phyloP scores from a whole-genome alignment of 1,140 invertebrate genomes.

The Caerostris darwini region DNA sequence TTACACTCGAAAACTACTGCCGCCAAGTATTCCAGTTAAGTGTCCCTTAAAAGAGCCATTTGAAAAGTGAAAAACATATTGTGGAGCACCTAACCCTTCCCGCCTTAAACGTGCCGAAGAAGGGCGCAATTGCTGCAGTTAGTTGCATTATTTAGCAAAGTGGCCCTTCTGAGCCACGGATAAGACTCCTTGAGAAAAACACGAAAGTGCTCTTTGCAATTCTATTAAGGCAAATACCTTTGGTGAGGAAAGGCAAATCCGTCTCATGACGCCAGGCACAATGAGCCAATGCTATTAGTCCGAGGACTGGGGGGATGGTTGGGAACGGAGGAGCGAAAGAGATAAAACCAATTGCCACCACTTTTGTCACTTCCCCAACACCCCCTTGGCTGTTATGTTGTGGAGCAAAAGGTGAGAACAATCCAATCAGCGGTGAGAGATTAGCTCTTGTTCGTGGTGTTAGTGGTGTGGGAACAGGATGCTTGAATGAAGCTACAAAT shows the following conservation, averaged over 20 bases:
- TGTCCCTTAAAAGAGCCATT: not conserved
- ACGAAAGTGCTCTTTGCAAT: constrained; percentile 8
- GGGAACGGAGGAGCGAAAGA: not conserved
- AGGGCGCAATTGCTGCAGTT: constrained; percentile 6
- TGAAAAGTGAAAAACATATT: not conserved
- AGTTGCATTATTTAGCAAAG: constrained; percentile 36
- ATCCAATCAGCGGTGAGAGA: constrained; percentile 65
- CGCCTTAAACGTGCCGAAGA: not conserved
- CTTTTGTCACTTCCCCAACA: not conserved
- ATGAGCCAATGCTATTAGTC: constrained; percentile 50
- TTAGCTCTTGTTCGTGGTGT: constrained; percentile 17
- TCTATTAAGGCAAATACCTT: constrained; percentile 64
- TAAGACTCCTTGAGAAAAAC: constrained; percentile 21
- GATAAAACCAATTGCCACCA: constrained; percentile 47
- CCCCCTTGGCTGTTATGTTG: not conserved
- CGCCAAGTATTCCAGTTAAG: not conserved
- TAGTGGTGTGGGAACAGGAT: constrained; percentile 46
- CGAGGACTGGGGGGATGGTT: not conserved
- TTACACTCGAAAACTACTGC: too few relatives aligned
- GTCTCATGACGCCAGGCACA: constrained; percentile 24
- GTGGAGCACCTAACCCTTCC: not conserved
- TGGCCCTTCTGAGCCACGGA: not conserved
- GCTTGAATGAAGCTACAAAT: constrained; percentile 16
- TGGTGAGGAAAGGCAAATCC: constrained; percentile 48
- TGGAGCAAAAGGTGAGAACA: constrained; percentile 64